These are phyloP conservation scores for Blastobasis lacticolella DNA, from an alignment of 2,888 invertebrate species.

Conservation along the genomic window DNA sequence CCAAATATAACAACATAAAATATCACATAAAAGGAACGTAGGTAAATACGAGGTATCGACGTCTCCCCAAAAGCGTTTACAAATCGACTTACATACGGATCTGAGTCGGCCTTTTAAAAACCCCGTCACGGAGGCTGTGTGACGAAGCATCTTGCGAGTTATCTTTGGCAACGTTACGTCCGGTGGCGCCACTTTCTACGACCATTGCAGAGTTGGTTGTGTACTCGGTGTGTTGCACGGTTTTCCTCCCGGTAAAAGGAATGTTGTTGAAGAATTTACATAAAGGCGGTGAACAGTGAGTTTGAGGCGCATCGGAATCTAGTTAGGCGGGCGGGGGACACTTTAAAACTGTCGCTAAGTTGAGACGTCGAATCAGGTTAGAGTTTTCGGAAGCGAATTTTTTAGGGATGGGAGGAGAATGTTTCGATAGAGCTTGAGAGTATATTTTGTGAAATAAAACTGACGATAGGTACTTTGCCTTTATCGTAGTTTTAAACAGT, in stretches of 20 bases:
- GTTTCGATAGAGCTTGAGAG: too few species aligned
- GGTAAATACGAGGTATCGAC: slow-evolving; percentile 12
- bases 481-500: too few species aligned
- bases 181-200: slow-evolving; percentile 15
- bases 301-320: slow-evolving; percentile 62
- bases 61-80: slow-evolving; percentile 17
- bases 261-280: slow-evolving; percentile 57
- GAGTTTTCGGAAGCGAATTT: slow-evolving; percentile 47
- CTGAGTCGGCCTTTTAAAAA: slow-evolving; percentile 44
- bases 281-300: slow-evolving; percentile 59
- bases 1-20: too few species aligned
- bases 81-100: slow-evolving; percentile 47
- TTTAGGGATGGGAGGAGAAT: slow-evolving; percentile 14
- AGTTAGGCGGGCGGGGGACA: slow-evolving; percentile 59
- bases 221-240: not conserved
- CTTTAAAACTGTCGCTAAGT: slow-evolving; percentile 73
- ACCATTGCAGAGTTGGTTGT: not conserved
- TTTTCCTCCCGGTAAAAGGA: slow-evolving; percentile 30
- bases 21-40: too few species aligned
- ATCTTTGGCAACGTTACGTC: slow-evolving; percentile 20
- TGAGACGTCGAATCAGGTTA: slow-evolving; percentile 69
- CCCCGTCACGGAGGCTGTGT: slow-evolving; percentile 49
- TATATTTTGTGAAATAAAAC: too few species aligned
- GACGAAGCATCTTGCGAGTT: slow-evolving; percentile 41
- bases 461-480: too few species aligned